phyloP scores from a whole-genome alignment of 2,888 invertebrate genomes.

The Eudasyphora cyanicolor region DNA sequence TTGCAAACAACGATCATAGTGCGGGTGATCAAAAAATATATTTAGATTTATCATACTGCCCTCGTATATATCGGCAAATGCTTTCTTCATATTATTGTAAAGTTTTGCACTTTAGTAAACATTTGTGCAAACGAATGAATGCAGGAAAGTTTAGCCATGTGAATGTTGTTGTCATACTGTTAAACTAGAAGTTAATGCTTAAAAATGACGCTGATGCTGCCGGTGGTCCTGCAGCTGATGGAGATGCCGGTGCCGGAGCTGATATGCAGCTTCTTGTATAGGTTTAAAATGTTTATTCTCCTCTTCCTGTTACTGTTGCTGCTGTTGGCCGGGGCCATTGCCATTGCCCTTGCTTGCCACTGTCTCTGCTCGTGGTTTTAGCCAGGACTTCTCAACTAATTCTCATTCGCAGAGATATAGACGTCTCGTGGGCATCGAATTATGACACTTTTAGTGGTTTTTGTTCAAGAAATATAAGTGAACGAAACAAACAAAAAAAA shows the following conservation, averaged over 20 bases:
- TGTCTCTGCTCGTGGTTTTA: too few relatives aligned
- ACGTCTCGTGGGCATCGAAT: constrained; percentile 78
- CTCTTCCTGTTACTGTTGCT: constrained; percentile 47
- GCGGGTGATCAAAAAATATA: too few relatives aligned
- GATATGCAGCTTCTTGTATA: constrained; percentile 25
- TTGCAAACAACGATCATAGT: too few relatives aligned
- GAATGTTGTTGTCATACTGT: constrained; percentile 38
- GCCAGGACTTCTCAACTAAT: constrained; percentile 50
- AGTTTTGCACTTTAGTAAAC: constrained; percentile 62
- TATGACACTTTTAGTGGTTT: constrained; percentile 77
- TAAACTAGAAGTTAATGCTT: constrained; percentile 35
- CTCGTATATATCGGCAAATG: constrained; percentile 38
- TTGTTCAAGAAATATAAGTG: constrained; percentile 28
- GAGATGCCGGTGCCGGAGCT: background rate
- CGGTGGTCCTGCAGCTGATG: background rate
- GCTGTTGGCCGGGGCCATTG: background rate
- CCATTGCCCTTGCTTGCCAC: background rate
- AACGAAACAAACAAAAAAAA: constrained; percentile 44
- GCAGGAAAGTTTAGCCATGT: constrained; percentile 27
- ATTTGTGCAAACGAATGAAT: constrained; percentile 56
- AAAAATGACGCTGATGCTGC: constrained; percentile 25
- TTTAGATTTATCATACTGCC: background rate
- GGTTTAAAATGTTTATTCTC: constrained; percentile 44
- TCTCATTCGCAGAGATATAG: constrained; percentile 67
- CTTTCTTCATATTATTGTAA: constrained; percentile 41